Percentiles rank a stretch among this genome's conserved stretches.
These are phyloP conservation scores for Alsophila aescularia DNA, from an alignment of 2,888 invertebrate genomes.

Conservation along the genomic window DNA sequence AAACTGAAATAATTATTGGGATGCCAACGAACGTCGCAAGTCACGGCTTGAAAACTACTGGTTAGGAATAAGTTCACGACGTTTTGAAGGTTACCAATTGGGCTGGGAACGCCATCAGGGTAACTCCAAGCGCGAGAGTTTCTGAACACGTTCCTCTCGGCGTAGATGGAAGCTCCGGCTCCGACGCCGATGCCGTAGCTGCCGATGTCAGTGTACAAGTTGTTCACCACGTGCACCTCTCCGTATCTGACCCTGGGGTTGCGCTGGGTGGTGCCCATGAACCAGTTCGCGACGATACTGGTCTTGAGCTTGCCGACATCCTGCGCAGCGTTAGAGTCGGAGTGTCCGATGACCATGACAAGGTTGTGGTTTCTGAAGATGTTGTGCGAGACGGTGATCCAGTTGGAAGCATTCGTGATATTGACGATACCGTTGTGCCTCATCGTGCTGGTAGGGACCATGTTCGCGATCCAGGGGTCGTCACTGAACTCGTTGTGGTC, in stretches of 20 bases:
- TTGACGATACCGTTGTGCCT: slow-evolving; percentile 35
- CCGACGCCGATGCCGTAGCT: slow-evolving; percentile 29
- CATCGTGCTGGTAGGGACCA: slow-evolving; percentile 15
- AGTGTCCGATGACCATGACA: slow-evolving; percentile 27
- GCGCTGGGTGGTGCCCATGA: too few species aligned
- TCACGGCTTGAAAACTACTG: too few species aligned
- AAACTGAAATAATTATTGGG: too few species aligned
- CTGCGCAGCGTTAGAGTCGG: slow-evolving; percentile 22
- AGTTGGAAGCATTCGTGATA: slow-evolving; percentile 32
- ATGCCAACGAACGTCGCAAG: too few species aligned
- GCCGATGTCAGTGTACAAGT: slow-evolving; percentile 30
- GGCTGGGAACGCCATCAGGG: slow-evolving; percentile 17
- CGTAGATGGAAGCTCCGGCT: slow-evolving; percentile 24
- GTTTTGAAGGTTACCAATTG: background rate
- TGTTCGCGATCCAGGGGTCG: slow-evolving; percentile 22
- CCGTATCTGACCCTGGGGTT: slow-evolving; percentile 28
- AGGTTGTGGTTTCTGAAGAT: slow-evolving; percentile 37
- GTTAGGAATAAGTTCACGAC: too few species aligned
- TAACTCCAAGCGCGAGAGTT: slow-evolving; percentile 26
- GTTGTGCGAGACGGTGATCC: slow-evolving; percentile 31
- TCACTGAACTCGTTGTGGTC: slow-evolving; percentile 35
- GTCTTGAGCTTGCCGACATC: slow-evolving; percentile 26
- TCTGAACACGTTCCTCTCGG: slow-evolving; percentile 31
- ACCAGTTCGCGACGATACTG: too few species aligned
- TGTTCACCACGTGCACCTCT: slow-evolving; percentile 32